Base-by-base conservation (phyloP, 2,797 vertebrate species). In the Gambelia wislizenii region DNA sequence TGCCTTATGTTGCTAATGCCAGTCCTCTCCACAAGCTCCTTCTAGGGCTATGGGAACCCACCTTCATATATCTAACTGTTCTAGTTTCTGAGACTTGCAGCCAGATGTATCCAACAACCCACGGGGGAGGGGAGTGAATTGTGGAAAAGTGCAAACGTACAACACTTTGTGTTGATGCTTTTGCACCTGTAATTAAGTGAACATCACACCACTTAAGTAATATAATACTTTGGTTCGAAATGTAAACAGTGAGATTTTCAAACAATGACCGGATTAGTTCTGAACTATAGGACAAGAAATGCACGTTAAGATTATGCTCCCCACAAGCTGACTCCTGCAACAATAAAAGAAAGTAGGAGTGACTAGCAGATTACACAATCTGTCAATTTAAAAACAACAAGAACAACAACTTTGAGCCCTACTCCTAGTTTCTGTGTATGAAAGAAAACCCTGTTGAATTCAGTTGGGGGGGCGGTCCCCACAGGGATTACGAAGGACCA, bases 91-190 rank as follows among this genome's bases (percentile, higher is more conserved):
- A 49, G 70, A 18, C 1, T 61, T 36, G 16, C n/a, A 74, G 25
- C n/a, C 67, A 81, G 83, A 69, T 39, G 47, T 56, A 89, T 86
- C 92, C 84, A 92, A 78, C 89, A 70, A 87, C 85, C 93, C 87
- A 47, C 33, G 83, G 6, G 20, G 70, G 42, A 12, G 39, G 80
- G 78, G 86, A 84, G 78, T 87, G 89, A 49, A n/a, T 81, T 87
- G n/a, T 14, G 72, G 74, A 81, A 92, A 91, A 39, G 13, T 56
- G 30, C 20, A 25, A 7, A 54, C 56, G 74, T 13, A 81, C 69
- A 83, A 42, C 33, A 44, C 44, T 20, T 22, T 69, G 30, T 25
- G 30, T 52, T 64, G 33, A 67, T 13, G 30, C 27, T 16, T 42
- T 33, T 69, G 47, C 18, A 44, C 30, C 85, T 56, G 67, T 47